Base-by-base conservation (phyloP, 2,797 vertebrate species). In the Otolemur crassicaudatus region DNA sequence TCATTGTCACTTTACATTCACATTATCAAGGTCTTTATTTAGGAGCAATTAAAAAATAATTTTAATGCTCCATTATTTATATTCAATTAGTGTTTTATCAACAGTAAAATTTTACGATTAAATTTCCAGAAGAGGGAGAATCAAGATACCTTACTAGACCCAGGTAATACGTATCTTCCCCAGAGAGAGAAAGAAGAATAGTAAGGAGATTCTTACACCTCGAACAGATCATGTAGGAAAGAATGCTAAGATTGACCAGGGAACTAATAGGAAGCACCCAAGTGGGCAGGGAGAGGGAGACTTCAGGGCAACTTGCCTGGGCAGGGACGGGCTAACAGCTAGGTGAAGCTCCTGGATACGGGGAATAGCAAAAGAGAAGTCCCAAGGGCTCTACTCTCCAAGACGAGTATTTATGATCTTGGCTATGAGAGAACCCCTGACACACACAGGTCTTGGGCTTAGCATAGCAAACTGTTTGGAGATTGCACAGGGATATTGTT, bases 21-120 rank as follows among this genome's bases (percentile, higher is more conserved):
- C 6, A 10, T 61, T 60, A 79, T 60, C 14, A 58, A 67, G 10
- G 46, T 4, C 27, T 58, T 77, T 80, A 1, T 25, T 65, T 56
- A 72, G 40, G 29, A 90, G 25, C 61, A 86, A 22, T 20, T 69
- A 80, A 16, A 16, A 53, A 53, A 16, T 53, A 53, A 53, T 91
- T 77, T 31, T 22, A 61, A 60, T 84, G 4, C 23, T 49, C 85
- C 58, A 31, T 46, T 34, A 58, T 88, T 5, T 72, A 43, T 65
- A 7, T 91, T 93, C 31, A 82, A 23, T 80, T 76, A 58, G 12
- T 82, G 1, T 93, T 93, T 87, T 65, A 65, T 77, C 16, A 96
- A 60, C 17, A 31, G 60, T 65, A 76, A 79, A 58, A 37, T 37
- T 81, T 72, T 73, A 27, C 17, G 79, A 43, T 80, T 87, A 61